Conservation (phyloP, 1,140 invertebrate genomes). For the silkworm (Bombyx mori) region ASM3026992v2 NC_085111.1:14251001-14251500, state of each 20-base stretch:
- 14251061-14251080: background rate
- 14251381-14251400: background rate
- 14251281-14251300: constrained; percentile 14
- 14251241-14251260: constrained; percentile 32
- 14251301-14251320: constrained; percentile 12
- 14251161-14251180: constrained; percentile 20
- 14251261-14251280: constrained; percentile 33
- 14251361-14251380: constrained; percentile 10
- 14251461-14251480: background rate
- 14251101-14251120: too few species aligned
- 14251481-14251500: background rate
- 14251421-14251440: constrained; percentile 7
- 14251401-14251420: background rate
- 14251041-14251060: background rate
- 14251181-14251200: constrained; percentile 25
- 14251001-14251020: too few species aligned
- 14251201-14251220: constrained; percentile 23
- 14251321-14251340: constrained; percentile 34
- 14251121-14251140: too few species aligned
- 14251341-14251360: constrained; percentile 12
- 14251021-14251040: background rate
- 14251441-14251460: background rate
- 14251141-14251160: constrained; percentile 6
- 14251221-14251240: constrained; percentile 25
- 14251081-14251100: too few species aligned